These are phyloP conservation scores for Procambarus virginalis DNA, from an alignment of 1,140 invertebrate genomes.

Conservation along the genomic window DNA sequence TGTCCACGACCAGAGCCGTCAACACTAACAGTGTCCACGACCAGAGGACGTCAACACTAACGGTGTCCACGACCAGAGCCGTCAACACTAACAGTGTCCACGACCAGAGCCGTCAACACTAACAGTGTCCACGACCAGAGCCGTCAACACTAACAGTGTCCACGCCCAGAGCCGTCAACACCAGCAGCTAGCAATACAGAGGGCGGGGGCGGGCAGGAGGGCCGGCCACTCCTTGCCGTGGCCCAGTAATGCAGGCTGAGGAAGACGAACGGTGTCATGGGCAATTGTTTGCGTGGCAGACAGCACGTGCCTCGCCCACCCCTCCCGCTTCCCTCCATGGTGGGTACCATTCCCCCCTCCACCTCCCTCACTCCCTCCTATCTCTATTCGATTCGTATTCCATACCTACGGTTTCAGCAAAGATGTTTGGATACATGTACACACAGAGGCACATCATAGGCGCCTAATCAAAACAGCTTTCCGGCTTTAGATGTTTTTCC, in stretches of 20 bases:
- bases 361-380: not conserved
- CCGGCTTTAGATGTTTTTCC: too few relatives aligned
- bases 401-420: too few relatives aligned
- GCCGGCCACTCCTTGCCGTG: slow-evolving; percentile 28
- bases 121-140: not conserved
- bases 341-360: not conserved
- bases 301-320: slow-evolving; percentile 43
- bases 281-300: slow-evolving; percentile 35
- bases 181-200: not conserved
- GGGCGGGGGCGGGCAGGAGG: not conserved
- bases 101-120: not conserved
- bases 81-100: too few relatives aligned
- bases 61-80: not conserved
- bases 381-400: too few relatives aligned
- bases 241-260: slow-evolving; percentile 18
- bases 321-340: not conserved
- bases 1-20: not conserved
- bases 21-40: not conserved
- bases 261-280: slow-evolving; percentile 50
- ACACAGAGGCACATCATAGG: too few relatives aligned
- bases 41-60: too few relatives aligned
- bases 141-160: not conserved
- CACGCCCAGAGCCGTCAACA: not conserved
- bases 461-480: too few relatives aligned
- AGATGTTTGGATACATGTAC: too few relatives aligned